Evolutionary conservation across 2,797 vertebrate species (phyloP).

Genomic region (Acipenser transmontanus): DNA sequence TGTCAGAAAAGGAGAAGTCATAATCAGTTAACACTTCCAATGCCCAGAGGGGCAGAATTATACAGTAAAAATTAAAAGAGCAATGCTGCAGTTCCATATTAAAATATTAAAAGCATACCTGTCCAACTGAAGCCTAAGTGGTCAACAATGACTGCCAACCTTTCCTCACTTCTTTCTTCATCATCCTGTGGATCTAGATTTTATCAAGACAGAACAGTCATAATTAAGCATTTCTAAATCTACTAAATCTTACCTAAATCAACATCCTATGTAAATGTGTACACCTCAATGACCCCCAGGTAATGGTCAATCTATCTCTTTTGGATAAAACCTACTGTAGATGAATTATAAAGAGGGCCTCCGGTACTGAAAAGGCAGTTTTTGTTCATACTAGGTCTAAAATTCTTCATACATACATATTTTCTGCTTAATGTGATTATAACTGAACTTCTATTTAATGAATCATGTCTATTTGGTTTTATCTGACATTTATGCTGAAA

Average conservation of each 20-base stretch:
- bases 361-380: too few relatives aligned
- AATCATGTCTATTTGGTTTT: background rate
- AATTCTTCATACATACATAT: too few relatives aligned
- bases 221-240: background rate
- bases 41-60: background rate
- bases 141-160: slow-evolving; percentile 85
- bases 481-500: slow-evolving; percentile 1
- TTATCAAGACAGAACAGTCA: slow-evolving; percentile 59
- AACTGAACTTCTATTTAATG: too few relatives aligned
- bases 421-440: too few relatives aligned
- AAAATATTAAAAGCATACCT: slow-evolving; percentile 54
- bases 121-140: slow-evolving; percentile 98
- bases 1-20: background rate
- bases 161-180: slow-evolving; percentile 78
- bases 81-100: background rate
- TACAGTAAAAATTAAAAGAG: background rate
- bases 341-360: too few relatives aligned
- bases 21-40: background rate
- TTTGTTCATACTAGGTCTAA: too few relatives aligned
- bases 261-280: too few relatives aligned
- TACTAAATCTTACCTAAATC: too few relatives aligned
- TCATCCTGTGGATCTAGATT: slow-evolving; percentile 85
- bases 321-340: too few relatives aligned
- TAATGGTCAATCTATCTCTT: too few relatives aligned
- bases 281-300: too few relatives aligned